phyloP scores from a whole-genome alignment of 2,888 invertebrate genomes.

The Leptopilina syphax region DNA sequence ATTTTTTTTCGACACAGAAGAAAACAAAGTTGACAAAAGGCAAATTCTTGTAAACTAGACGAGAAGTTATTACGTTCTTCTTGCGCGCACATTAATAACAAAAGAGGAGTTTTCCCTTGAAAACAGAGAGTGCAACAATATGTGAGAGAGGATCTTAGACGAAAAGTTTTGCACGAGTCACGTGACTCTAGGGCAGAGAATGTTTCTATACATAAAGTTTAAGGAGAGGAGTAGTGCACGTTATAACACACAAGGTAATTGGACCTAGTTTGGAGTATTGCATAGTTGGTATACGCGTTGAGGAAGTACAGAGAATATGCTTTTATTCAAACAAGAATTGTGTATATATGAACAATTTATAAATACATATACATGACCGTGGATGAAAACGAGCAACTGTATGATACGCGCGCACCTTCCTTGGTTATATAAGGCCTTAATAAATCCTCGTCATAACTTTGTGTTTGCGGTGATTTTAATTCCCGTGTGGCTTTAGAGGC shows the following conservation, averaged over 20 bases:
- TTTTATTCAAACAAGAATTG: constrained; percentile 22
- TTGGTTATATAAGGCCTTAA: constrained; percentile 52
- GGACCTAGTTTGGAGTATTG: constrained; percentile 49
- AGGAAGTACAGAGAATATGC: not conserved
- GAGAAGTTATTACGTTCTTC: not conserved
- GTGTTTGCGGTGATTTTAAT: constrained; percentile 74
- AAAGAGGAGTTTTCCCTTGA: constrained; percentile 11
- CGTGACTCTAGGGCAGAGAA: constrained; percentile 24
- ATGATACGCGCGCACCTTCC: constrained; percentile 10
- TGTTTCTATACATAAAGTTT: constrained; percentile 41
- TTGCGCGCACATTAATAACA: constrained; percentile 9
- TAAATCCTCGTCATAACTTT: constrained; percentile 74
- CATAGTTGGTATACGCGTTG: constrained; percentile 30
- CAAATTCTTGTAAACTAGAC: not conserved
- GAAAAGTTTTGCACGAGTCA: constrained; percentile 29
- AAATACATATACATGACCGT: not conserved
- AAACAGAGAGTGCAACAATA: constrained; percentile 1
- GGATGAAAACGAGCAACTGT: not conserved
- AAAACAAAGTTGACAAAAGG: not conserved
- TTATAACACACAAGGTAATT: constrained; percentile 44
- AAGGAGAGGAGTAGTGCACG: constrained; percentile 1
- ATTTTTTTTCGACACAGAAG: too few relatives aligned
- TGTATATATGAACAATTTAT: constrained; percentile 23
- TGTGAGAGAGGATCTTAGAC: constrained; percentile 8
- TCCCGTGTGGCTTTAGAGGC: constrained; percentile 67